phyloP scores from a whole-genome alignment of 2,797 vertebrate species.

The Cheracebus regulus region DNA sequence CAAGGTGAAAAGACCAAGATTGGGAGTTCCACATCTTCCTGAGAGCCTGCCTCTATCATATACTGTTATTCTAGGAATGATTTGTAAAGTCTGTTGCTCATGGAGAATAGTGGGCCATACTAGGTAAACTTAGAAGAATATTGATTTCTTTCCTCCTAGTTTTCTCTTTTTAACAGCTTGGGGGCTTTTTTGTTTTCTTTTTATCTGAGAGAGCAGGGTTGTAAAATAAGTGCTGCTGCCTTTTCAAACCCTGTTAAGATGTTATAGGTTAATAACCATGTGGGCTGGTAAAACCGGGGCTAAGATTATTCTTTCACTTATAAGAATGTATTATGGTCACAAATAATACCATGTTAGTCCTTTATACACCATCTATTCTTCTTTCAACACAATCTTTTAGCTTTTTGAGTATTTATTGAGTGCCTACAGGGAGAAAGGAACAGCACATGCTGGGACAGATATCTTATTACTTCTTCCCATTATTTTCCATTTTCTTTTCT shows the following conservation, averaged over 20 bases:
- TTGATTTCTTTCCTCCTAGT: neutral
- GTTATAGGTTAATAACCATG: neutral
- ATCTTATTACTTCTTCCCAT: neutral
- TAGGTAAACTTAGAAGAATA: neutral
- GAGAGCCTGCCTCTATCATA: neutral
- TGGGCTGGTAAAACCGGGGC: neutral
- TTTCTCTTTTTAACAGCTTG: neutral
- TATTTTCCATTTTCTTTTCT: conserved; percentile 16
- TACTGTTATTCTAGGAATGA: neutral
- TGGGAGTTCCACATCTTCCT: neutral
- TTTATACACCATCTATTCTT: neutral
- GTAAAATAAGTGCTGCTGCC: neutral
- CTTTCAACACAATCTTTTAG: neutral
- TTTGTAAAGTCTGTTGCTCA: neutral
- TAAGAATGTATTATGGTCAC: neutral
- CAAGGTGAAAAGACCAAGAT: neutral
- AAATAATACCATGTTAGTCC: neutral
- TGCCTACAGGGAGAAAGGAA: neutral
- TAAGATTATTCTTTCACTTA: neutral
- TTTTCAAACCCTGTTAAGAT: neutral
- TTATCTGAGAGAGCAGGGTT: neutral
- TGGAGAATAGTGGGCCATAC: neutral
- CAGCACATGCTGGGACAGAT: neutral
- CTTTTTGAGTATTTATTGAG: neutral
- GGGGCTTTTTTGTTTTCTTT: neutral